phyloP scores from a whole-genome alignment of 2,113 vertebrate species.

The human (Homo sapiens) region GRCh38 chr13:98396001-98396500 shows the following conservation, averaged over 20 bases:
- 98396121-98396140: slow-evolving; percentile 75
- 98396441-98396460: slow-evolving; percentile 87
- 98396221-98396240: slow-evolving; percentile 76
- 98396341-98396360: slow-evolving; percentile 82
- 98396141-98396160: slow-evolving; percentile 76
- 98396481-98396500: slow-evolving; percentile 88
- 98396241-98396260: slow-evolving; percentile 49
- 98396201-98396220: slow-evolving; percentile 76
- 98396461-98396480: slow-evolving; percentile 88
- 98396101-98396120: slow-evolving; percentile 76
- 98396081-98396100: slow-evolving; percentile 89
- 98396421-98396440: slow-evolving; percentile 89
- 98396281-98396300: slow-evolving; percentile 90
- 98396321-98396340: slow-evolving; percentile 92
- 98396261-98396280: slow-evolving; percentile 79
- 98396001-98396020: slow-evolving; percentile 83
- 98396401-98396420: slow-evolving; percentile 85
- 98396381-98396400: slow-evolving; percentile 81
- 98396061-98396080: slow-evolving; percentile 87
- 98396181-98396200: slow-evolving; percentile 89
- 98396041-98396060: slow-evolving; percentile 79
- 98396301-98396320: slow-evolving; percentile 94
- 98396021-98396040: slow-evolving; percentile 72
- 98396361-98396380: slow-evolving; percentile 84
- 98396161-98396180: slow-evolving; percentile 84